Percentiles rank a stretch among this genome's conserved stretches.
phyloP scores from a whole-genome alignment of 2,888 invertebrate genomes.

The Melanophora roralis region DNA sequence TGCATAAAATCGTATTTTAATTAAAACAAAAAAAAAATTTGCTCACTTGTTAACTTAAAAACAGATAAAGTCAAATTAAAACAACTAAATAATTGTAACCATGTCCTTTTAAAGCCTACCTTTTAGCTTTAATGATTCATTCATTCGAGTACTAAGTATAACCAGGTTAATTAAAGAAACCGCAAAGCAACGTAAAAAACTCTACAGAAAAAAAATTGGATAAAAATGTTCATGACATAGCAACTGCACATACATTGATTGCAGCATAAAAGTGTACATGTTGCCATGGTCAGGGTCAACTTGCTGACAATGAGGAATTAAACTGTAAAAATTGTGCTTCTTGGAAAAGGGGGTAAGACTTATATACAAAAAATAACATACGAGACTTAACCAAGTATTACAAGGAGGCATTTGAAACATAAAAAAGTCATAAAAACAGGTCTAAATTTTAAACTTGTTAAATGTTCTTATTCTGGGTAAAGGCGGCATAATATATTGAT shows the following conservation, averaged over 20 bases:
- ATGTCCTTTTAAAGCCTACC: background rate
- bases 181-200: background rate
- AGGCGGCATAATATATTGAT: no score
- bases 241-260: background rate
- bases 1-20: background rate
- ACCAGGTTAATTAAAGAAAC: slow-evolving; percentile 51
- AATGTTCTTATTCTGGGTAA: no score
- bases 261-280: slow-evolving; percentile 23
- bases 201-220: slow-evolving; percentile 44
- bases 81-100: slow-evolving; percentile 11
- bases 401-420: no score
- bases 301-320: slow-evolving; percentile 33
- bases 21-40: slow-evolving; percentile 20
- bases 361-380: no score
- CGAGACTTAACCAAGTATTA: no score
- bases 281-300: slow-evolving; percentile 58
- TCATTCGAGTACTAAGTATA: slow-evolving; percentile 26
- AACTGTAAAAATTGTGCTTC: slow-evolving; percentile 52
- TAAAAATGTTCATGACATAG: slow-evolving; percentile 51
- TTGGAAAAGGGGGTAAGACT: slow-evolving; percentile 30
- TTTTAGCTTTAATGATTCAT: slow-evolving; percentile 5
- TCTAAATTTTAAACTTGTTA: slow-evolving; percentile 7
- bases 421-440: no score
- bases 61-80: slow-evolving; percentile 14
- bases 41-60: slow-evolving; percentile 35